These are phyloP conservation scores for Pampus argenteus DNA, from an alignment of 2,797 vertebrate genomes.

Conservation along the genomic window DNA sequence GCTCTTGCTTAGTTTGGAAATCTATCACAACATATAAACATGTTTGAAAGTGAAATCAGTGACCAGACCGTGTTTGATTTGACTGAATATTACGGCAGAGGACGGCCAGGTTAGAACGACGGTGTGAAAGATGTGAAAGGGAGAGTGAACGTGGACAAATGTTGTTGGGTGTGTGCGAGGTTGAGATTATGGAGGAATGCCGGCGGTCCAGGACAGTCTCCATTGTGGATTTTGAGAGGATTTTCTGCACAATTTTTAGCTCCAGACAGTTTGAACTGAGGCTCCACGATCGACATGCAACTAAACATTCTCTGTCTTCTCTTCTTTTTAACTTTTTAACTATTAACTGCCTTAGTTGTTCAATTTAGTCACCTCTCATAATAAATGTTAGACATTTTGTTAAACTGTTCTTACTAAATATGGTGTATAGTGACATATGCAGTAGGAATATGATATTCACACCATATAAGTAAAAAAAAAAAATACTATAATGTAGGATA, in stretches of 20 bases:
- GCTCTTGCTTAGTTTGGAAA: constrained; percentile 11
- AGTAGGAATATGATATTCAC: neutral
- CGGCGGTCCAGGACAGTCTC: constrained; percentile 62
- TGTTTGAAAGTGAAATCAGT: neutral
- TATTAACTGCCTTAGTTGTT: too few relatives aligned
- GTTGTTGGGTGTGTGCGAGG: constrained; percentile 67
- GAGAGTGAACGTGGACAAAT: constrained; percentile 70
- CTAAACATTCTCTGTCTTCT: neutral
- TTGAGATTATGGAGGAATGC: constrained; percentile 75
- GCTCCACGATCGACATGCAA: constrained; percentile 21
- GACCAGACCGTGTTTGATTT: neutral
- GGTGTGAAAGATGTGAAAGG: constrained; percentile 46
- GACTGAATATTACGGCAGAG: neutral
- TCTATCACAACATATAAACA: constrained; percentile 20
- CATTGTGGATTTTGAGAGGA: constrained; percentile 59
- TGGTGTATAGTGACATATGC: neutral
- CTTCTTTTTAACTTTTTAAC: too few relatives aligned
- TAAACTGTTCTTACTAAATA: neutral
- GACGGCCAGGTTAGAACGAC: constrained; percentile 20
- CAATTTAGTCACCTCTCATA: neutral
- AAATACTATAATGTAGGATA: too few relatives aligned
- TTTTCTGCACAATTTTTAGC: constrained; percentile 72
- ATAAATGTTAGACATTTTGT: neutral
- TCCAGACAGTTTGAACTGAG: constrained; percentile 40
- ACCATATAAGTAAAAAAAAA: neutral